A percentile compares a stretch with the other conserved stretches of the same genome.
Evolutionary conservation across 2,113 vertebrate species (phyloP).

Genomic region (Perca flavescens): DNA sequence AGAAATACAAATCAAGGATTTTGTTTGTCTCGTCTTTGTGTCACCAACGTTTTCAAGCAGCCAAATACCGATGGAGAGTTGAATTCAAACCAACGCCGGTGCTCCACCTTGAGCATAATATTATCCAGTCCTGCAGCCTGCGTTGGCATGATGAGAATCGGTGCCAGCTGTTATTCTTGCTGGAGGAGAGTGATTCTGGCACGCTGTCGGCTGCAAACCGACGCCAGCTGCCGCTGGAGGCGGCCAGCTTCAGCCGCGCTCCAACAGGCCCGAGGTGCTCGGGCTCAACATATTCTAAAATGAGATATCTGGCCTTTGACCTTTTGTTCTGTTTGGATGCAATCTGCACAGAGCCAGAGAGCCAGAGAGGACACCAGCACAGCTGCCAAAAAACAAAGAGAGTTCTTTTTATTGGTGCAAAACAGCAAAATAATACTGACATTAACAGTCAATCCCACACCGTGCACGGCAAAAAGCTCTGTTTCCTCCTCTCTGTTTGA

Average conservation of each 20-base stretch:
- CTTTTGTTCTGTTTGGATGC: conserved; percentile 27
- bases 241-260: conserved; percentile 20
- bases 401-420: neutral
- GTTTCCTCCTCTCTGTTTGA: neutral
- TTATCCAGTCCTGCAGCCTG: conserved; percentile 55
- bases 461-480: no score
- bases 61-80: conserved; percentile 6
- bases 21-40: neutral
- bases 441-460: no score
- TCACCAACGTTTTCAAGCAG: conserved; percentile 11
- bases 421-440: neutral
- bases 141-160: conserved; percentile 41
- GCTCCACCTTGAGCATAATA: conserved; percentile 57
- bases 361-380: neutral
- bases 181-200: conserved; percentile 53
- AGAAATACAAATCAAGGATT: conserved; percentile 18
- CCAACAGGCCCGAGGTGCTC: conserved; percentile 44
- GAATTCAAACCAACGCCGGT: conserved; percentile 29
- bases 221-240: conserved; percentile 57
- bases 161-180: conserved; percentile 64
- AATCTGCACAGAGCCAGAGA: conserved; percentile 1
- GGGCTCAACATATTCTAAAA: conserved; percentile 40
- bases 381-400: neutral
- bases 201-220: conserved; percentile 29
- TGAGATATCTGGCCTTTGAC: conserved; percentile 48